Conservation (phyloP, 2,888 invertebrate species). For the Erynnis tages region DNA sequence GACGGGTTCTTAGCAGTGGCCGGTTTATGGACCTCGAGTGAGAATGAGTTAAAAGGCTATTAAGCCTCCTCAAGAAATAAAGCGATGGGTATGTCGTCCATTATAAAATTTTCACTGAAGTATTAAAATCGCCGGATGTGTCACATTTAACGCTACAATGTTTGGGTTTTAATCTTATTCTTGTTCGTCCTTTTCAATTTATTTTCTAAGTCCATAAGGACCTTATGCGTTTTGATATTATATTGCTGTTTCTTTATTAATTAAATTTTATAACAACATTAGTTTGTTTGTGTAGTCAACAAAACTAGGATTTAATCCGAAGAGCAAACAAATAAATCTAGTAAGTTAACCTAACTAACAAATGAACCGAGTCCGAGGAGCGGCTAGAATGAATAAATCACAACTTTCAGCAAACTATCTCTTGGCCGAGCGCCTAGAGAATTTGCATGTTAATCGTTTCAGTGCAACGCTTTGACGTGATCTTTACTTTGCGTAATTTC, state of each 20-base stretch:
- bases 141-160: too few relatives aligned
- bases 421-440: conserved; percentile 20
- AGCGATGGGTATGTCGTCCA: not conserved
- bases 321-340: conserved; percentile 9
- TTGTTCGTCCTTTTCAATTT: too few relatives aligned
- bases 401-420: conserved; percentile 27
- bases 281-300: too few relatives aligned
- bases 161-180: too few relatives aligned
- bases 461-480: conserved; percentile 14
- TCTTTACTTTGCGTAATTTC: conserved; percentile 12
- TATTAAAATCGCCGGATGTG: too few relatives aligned
- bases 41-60: conserved; percentile 16
- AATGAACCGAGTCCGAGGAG: conserved; percentile 14
- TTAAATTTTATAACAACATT: too few relatives aligned
- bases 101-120: too few relatives aligned
- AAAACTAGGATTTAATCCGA: not conserved
- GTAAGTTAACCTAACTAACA: conserved; percentile 14
- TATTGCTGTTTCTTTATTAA: too few relatives aligned
- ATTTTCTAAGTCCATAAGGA: too few relatives aligned
- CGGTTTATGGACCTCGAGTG: conserved; percentile 9
- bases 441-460: conserved; percentile 27
- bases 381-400: conserved; percentile 21
- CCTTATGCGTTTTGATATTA: too few relatives aligned
- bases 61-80: not conserved
- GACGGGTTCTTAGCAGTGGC: conserved; percentile 8